Percentiles rank a stretch among this genome's conserved stretches.
Evolutionary conservation across 2,888 invertebrate genomes (phyloP).

Genomic region (Drosophila subsilvestris): DNA sequence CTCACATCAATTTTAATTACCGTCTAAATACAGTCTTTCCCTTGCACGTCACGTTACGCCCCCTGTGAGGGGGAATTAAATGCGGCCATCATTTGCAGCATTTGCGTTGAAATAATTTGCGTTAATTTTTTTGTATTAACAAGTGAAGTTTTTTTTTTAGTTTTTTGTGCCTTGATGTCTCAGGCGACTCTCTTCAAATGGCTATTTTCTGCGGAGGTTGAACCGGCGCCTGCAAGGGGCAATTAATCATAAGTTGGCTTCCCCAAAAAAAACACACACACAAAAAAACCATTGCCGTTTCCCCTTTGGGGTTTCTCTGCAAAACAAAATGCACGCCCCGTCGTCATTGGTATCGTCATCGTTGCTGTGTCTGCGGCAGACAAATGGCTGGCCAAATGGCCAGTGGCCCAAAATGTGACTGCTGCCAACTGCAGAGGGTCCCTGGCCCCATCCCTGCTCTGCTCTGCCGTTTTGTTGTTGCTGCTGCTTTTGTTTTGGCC

Average conservation of each 20-base stretch:
- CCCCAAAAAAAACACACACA: constrained; percentile 34
- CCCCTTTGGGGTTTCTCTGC: constrained; percentile 41
- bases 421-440: constrained; percentile 67
- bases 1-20: constrained; percentile 66
- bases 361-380: constrained; percentile 62
- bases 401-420: constrained; percentile 62
- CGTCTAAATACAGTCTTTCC: constrained; percentile 16
- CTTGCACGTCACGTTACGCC: constrained; percentile 16
- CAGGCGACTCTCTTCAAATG: constrained; percentile 41
- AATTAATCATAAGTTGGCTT: constrained; percentile 75
- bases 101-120: constrained; percentile 63
- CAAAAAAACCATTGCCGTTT: constrained; percentile 25
- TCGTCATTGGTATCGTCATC: constrained; percentile 49
- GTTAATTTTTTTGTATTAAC: constrained; percentile 52
- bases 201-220: constrained; percentile 22
- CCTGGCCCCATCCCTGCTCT: constrained; percentile 3
- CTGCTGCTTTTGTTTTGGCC: constrained; percentile 55
- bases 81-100: constrained; percentile 52
- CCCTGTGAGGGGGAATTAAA: constrained; percentile 11
- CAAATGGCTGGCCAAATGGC: constrained; percentile 75
- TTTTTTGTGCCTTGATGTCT: background rate
- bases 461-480: background rate
- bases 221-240: constrained; percentile 60
- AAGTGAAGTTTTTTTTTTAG: constrained; percentile 26
- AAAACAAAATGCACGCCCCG: constrained; percentile 76